Evolutionary conservation across 2,797 vertebrate species (phyloP).

Genomic region (Esox lucius): DNA sequence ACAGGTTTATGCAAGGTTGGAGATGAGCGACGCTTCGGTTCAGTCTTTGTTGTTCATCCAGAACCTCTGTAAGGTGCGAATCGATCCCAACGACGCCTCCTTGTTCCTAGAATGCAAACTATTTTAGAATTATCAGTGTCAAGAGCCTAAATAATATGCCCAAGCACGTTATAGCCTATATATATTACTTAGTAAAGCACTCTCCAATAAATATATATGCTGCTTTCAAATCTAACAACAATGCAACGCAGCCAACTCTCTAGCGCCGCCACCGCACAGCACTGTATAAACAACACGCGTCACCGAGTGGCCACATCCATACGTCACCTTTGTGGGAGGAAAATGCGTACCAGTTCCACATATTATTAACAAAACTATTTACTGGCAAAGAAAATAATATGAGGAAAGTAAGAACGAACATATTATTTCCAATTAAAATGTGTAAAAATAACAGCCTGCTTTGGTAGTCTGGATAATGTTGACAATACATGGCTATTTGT

Average conservation of each 20-base stretch:
- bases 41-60: conserved; percentile 61
- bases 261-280: conserved; percentile 45
- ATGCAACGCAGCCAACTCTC: conserved; percentile 26
- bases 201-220: neutral
- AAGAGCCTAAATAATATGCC: neutral
- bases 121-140: neutral
- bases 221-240: conserved; percentile 36
- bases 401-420: conserved; percentile 6
- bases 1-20: neutral
- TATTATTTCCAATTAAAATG: too few relatives aligned
- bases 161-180: neutral
- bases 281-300: conserved; percentile 47
- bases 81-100: neutral
- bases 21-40: conserved; percentile 23
- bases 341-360: neutral
- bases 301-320: conserved; percentile 36
- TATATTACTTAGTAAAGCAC: neutral
- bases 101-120: neutral
- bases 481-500: neutral
- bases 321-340: conserved; percentile 55
- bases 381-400: neutral
- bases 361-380: too few relatives aligned
- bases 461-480: too few relatives aligned
- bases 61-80: conserved; percentile 56
- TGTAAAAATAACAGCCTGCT: conserved; percentile 10